phyloP scores from a whole-genome alignment of 2,797 vertebrate genomes.

The Urosaurus nigricauda region DNA sequence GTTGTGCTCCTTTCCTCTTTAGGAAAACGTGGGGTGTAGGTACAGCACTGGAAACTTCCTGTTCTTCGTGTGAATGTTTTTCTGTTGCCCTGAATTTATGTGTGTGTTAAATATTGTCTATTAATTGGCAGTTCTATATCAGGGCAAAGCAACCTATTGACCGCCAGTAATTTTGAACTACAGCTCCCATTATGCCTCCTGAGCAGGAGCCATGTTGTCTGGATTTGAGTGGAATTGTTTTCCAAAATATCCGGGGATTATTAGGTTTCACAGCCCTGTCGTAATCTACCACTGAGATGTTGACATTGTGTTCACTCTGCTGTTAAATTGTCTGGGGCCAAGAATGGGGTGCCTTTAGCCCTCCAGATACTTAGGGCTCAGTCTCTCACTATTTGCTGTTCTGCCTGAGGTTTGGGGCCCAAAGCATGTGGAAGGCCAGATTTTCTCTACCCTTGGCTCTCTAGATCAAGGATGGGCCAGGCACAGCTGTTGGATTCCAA shows the following conservation, averaged over 20 bases:
- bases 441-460: background rate
- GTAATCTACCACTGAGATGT: background rate
- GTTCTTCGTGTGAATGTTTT: no score
- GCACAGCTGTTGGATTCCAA: no score
- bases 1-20: background rate
- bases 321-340: background rate
- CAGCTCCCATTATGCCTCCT: background rate
- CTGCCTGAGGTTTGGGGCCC: background rate
- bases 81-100: no score
- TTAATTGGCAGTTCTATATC: background rate
- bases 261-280: no score
- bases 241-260: background rate
- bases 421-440: background rate
- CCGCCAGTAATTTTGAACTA: background rate
- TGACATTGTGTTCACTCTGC: background rate
- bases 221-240: background rate
- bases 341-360: background rate
- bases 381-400: background rate
- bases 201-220: background rate
- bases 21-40: no score
- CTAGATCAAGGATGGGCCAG: no score
- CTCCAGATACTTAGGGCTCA: background rate
- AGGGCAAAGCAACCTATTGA: background rate
- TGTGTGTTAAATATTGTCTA: background rate
- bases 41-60: background rate